These are phyloP conservation scores for Galago senegalensis DNA, from an alignment of 2,797 vertebrate genomes.

Conservation along the genomic window DNA sequence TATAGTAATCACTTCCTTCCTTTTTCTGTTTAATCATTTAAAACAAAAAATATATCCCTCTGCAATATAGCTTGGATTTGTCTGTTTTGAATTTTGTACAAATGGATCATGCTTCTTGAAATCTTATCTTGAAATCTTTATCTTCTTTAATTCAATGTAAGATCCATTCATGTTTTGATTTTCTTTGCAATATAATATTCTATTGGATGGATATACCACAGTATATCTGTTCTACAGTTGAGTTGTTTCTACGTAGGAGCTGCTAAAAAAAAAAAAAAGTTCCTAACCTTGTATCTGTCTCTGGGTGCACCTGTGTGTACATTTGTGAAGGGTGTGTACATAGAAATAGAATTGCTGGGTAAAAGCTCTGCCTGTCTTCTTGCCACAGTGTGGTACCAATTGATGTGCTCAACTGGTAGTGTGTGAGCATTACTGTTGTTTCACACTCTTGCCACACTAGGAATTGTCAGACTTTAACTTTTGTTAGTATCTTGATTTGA, in stretches of 20 bases:
- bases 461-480: neutral
- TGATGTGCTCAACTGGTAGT: neutral
- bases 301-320: too few relatives aligned
- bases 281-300: neutral
- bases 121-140: neutral
- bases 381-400: neutral
- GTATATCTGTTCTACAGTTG: neutral
- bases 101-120: neutral
- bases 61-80: neutral
- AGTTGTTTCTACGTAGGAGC: slow-evolving; percentile 36
- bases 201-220: neutral
- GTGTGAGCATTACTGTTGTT: neutral
- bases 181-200: neutral
- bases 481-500: neutral
- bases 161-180: neutral
- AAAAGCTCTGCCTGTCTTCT: neutral
- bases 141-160: neutral
- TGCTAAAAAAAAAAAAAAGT: neutral
- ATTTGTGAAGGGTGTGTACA: neutral
- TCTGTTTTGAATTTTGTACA: slow-evolving; percentile 37
- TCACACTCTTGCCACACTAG: neutral
- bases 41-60: neutral
- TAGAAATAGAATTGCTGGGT: neutral
- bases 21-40: neutral
- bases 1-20: neutral